Percentiles rank a stretch among this genome's conserved stretches.
Conservation (phyloP, 2,113 vertebrate species). For the Terrapene triunguis region DNA sequence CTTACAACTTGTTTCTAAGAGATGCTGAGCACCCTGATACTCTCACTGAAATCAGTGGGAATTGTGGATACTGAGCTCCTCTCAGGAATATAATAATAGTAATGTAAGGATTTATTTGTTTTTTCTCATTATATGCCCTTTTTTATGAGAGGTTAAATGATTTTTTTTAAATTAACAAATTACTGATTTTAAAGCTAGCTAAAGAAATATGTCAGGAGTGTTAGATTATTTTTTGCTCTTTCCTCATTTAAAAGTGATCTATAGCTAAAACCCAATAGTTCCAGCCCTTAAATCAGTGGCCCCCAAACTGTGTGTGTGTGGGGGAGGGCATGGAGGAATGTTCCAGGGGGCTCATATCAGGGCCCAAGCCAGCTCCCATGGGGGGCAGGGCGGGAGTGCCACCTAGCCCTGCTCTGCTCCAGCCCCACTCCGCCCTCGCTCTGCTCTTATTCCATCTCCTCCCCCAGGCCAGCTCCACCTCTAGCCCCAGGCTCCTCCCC, state of each 20-base stretch:
- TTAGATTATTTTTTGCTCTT: background rate
- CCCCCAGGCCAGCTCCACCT: too few relatives aligned
- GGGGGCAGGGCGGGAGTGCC: too few relatives aligned
- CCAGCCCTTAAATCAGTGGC: background rate
- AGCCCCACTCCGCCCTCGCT: too few relatives aligned
- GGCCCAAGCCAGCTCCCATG: too few relatives aligned
- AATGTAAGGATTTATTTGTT: background rate
- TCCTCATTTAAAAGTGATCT: background rate
- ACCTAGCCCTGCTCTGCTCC: too few relatives aligned
- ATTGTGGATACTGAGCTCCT: background rate
- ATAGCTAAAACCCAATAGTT: background rate
- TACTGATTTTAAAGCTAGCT: background rate
- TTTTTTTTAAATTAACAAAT: background rate
- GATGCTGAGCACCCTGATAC: background rate
- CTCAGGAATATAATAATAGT: background rate
- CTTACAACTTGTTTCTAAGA: slow-evolving; percentile 16
- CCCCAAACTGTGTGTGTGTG: too few relatives aligned
- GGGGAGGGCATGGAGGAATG: too few relatives aligned
- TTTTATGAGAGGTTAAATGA: background rate
- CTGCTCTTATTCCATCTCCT: too few relatives aligned
- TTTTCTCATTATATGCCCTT: background rate
- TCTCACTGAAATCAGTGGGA: background rate
- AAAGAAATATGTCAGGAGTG: background rate
- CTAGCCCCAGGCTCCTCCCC: too few relatives aligned
- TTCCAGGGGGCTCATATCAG: too few relatives aligned